These are phyloP conservation scores for Oeneis ivallda DNA, from an alignment of 2,888 invertebrate species.

Conservation along the genomic window DNA sequence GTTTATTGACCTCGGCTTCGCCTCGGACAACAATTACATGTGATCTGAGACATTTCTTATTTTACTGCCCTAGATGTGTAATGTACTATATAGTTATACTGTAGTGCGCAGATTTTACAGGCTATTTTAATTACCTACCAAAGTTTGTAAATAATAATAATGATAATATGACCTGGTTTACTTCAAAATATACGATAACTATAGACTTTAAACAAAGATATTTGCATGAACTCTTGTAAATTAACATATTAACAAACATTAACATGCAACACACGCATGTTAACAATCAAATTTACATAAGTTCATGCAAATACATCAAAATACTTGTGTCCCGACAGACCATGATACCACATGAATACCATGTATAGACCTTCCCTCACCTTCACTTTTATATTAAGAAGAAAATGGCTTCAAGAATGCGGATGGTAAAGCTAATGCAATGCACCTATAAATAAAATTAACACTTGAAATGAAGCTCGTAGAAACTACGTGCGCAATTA, in stretches of 20 bases:
- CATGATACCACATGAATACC: no score
- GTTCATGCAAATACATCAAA: background rate
- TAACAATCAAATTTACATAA: background rate
- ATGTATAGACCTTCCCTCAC: background rate
- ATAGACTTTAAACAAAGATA: background rate
- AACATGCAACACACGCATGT: background rate
- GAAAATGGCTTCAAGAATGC: background rate
- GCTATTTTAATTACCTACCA: no score
- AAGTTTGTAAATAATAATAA: no score
- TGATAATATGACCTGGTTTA: background rate
- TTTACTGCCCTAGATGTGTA: no score
- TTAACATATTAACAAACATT: background rate
- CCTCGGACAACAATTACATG: no score
- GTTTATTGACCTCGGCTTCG: no score
- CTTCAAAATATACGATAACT: background rate
- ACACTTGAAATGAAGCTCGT: background rate
- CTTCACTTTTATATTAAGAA: background rate
- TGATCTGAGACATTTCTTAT: no score
- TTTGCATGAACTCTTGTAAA: background rate
- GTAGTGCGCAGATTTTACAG: no score
- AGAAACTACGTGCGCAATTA: background rate
- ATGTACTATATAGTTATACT: no score
- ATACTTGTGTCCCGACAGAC: background rate
- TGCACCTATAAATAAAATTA: background rate
- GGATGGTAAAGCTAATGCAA: background rate